A percentile compares a stretch with the other conserved stretches of the same genome.
phyloP scores from a whole-genome alignment of 2,113 vertebrate species.

The Pygoscelis antarcticus region DNA sequence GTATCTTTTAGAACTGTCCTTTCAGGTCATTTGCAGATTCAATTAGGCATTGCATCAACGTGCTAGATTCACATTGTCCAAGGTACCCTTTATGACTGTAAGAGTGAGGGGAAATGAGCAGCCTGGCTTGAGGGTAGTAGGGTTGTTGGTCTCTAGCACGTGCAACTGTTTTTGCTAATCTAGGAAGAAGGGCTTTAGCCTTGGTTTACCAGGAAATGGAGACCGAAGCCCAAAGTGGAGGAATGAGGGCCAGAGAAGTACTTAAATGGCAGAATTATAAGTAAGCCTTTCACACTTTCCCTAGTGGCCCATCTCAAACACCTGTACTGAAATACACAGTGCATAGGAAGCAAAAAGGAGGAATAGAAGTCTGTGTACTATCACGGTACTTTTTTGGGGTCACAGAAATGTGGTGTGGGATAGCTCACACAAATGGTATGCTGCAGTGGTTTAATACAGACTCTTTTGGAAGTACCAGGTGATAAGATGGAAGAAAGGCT shows the following conservation, averaged over 20 bases:
- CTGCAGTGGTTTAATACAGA: not conserved
- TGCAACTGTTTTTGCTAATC: not conserved
- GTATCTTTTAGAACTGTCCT: not conserved
- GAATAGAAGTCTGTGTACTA: not conserved
- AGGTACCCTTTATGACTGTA: not conserved
- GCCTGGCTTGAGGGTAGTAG: not conserved
- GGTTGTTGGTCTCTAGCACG: not conserved
- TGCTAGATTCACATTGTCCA: not conserved
- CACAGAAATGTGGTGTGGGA: not conserved
- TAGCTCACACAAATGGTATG: not conserved
- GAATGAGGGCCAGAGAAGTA: not conserved
- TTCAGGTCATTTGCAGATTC: not conserved
- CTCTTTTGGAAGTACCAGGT: not conserved
- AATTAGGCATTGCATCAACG: not conserved
- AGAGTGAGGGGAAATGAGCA: not conserved
- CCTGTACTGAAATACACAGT: not conserved
- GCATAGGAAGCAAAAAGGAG: not conserved
- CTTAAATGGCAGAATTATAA: not conserved
- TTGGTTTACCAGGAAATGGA: not conserved
- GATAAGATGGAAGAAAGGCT: not conserved
- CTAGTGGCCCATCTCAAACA: not conserved
- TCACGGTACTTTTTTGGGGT: not conserved
- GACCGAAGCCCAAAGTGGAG: not conserved
- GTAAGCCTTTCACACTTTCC: not conserved
- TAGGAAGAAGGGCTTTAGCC: not conserved